Conservation (phyloP, 2,113 vertebrate species). For the Platycercus adscitus region DNA sequence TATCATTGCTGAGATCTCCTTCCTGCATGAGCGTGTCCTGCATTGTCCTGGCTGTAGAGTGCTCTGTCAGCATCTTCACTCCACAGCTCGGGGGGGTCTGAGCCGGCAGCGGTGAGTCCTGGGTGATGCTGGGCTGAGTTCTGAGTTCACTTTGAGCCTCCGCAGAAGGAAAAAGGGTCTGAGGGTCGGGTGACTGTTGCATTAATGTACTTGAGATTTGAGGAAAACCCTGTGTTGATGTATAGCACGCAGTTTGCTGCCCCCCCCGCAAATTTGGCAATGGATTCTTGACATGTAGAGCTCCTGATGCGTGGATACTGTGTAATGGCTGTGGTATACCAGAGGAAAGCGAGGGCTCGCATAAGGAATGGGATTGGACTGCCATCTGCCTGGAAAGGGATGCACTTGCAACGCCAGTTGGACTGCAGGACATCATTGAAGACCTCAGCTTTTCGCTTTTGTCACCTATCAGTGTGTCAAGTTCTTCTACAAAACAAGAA, state of each 20-base stretch:
- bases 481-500: constrained; percentile 82
- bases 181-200: constrained; percentile 67
- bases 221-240: constrained; percentile 72
- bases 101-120: constrained; percentile 79
- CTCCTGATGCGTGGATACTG: constrained; percentile 40
- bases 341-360: constrained; percentile 59
- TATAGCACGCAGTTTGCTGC: constrained; percentile 65
- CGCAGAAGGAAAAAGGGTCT: constrained; percentile 60
- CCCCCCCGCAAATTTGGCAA: constrained; percentile 65
- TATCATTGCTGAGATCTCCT: constrained; percentile 84
- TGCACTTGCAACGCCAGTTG: constrained; percentile 41
- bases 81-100: constrained; percentile 81
- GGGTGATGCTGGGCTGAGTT: constrained; percentile 66
- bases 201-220: constrained; percentile 74
- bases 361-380: constrained; percentile 15
- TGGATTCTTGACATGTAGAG: constrained; percentile 63
- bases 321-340: constrained; percentile 53
- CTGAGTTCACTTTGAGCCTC: constrained; percentile 71
- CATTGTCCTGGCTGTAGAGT: constrained; percentile 74
- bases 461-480: constrained; percentile 89
- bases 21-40: constrained; percentile 85
- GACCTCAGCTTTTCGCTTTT: constrained; percentile 81
- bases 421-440: constrained; percentile 60
- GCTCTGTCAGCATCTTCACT: constrained; percentile 74
- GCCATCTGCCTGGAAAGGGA: constrained; percentile 67